Evolutionary conservation across 2,888 invertebrate genomes (phyloP).

Genomic region (Dugesia japonica): DNA sequence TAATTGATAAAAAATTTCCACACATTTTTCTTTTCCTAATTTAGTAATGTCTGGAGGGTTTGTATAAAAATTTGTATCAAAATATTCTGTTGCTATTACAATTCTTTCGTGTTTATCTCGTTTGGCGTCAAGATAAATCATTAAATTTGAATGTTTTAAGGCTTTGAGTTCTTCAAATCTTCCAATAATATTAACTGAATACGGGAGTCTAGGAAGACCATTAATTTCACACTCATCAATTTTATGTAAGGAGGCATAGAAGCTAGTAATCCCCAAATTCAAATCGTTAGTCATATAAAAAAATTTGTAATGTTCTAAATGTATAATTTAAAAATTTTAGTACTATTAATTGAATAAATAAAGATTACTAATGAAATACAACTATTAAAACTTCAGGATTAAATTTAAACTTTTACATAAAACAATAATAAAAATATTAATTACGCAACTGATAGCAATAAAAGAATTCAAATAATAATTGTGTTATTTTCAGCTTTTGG

Average conservation of each 20-base stretch:
- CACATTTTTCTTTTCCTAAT: background rate
- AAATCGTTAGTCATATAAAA: background rate
- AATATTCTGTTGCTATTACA: background rate
- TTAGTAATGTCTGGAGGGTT: background rate
- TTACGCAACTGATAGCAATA: no score
- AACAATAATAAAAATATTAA: no score
- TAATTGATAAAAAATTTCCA: background rate
- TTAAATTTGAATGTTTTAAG: background rate
- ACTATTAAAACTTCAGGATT: no score
- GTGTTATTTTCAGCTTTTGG: no score
- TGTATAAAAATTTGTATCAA: background rate
- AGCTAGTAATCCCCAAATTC: background rate
- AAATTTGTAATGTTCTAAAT: no score
- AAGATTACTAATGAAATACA: no score
- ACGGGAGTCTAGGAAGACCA: background rate
- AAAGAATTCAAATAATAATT: no score
- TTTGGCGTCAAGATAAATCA: background rate
- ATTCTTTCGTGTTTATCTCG: conserved; percentile 17
- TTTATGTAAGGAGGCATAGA: background rate
- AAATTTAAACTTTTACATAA: no score
- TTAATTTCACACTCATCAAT: background rate
- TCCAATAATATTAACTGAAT: conserved; percentile 7
- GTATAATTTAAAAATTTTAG: no score
- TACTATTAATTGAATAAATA: no score
- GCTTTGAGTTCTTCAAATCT: background rate